Conservation (phyloP, 2,888 invertebrate species). For the Dysmachus trigonus region DNA sequence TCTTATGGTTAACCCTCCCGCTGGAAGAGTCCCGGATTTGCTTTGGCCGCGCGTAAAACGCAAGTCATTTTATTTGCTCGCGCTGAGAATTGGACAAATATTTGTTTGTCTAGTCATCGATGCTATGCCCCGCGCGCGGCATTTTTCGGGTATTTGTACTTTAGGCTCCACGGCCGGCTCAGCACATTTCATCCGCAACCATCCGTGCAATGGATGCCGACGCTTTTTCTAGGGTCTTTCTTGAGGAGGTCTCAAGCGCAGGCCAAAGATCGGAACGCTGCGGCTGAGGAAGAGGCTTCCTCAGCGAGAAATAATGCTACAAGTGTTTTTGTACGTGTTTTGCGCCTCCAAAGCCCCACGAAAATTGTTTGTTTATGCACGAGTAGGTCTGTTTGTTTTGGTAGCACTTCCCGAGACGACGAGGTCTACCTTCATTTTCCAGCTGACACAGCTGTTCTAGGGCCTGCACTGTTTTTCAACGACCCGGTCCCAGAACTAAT, state of each 20-base stretch:
- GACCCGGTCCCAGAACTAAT: neutral
- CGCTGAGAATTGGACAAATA: neutral
- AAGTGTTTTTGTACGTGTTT: constrained; percentile 41
- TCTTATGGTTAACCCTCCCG: no score
- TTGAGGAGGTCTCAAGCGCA: neutral
- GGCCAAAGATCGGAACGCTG: neutral
- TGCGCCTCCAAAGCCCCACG: neutral
- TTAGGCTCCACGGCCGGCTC: neutral
- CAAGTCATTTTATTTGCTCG: constrained; percentile 4
- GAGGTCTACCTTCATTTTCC: neutral
- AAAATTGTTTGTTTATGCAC: constrained; percentile 38
- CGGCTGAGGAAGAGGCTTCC: no score
- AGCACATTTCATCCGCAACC: neutral
- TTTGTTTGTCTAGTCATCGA: constrained; percentile 14
- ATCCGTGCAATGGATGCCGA: neutral
- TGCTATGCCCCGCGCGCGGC: neutral
- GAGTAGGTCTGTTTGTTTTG: constrained; percentile 28
- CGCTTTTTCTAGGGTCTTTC: neutral
- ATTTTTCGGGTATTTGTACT: neutral
- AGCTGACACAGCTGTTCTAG: constrained; percentile 21
- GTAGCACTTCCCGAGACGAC: constrained; percentile 24
- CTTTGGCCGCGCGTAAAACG: neutral
- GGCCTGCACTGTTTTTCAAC: neutral
- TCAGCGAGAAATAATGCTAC: neutral
- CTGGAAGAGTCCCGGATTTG: neutral